Evolutionary conservation across 2,888 invertebrate genomes (phyloP).

Genomic region (Xanthia icteritia): DNA sequence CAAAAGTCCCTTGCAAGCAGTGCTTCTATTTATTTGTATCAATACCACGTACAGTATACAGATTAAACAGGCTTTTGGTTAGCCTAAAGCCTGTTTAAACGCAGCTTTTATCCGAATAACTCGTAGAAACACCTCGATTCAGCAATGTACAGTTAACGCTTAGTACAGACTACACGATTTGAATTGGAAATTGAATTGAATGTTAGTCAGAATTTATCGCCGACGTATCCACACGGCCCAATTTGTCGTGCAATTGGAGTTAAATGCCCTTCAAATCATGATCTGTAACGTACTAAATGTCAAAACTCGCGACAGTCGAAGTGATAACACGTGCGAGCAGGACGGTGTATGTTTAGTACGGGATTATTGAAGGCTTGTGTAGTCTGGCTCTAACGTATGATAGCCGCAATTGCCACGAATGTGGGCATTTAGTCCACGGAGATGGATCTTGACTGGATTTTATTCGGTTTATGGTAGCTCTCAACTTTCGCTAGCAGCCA

Average conservation of each 20-base stretch:
- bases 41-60: background rate
- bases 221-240: background rate
- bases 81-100: background rate
- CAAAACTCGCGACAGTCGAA: background rate
- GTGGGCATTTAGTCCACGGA: background rate
- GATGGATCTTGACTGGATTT: conserved; percentile 1
- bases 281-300: background rate
- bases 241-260: background rate
- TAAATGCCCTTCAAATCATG: background rate
- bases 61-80: background rate
- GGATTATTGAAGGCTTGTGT: background rate
- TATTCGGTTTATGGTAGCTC: background rate
- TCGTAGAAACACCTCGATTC: background rate
- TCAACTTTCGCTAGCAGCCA: background rate
- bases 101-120: conserved; percentile 10
- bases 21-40: background rate
- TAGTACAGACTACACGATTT: background rate
- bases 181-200: background rate
- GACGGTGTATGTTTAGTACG: background rate
- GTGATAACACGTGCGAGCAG: background rate
- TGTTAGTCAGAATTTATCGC: background rate
- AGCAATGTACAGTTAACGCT: background rate
- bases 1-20: conserved; percentile 18
- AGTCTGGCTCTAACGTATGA: background rate
- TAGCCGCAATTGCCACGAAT: background rate